Conservation (phyloP, 2,113 vertebrate species). For the Stigmatopora argus region DNA sequence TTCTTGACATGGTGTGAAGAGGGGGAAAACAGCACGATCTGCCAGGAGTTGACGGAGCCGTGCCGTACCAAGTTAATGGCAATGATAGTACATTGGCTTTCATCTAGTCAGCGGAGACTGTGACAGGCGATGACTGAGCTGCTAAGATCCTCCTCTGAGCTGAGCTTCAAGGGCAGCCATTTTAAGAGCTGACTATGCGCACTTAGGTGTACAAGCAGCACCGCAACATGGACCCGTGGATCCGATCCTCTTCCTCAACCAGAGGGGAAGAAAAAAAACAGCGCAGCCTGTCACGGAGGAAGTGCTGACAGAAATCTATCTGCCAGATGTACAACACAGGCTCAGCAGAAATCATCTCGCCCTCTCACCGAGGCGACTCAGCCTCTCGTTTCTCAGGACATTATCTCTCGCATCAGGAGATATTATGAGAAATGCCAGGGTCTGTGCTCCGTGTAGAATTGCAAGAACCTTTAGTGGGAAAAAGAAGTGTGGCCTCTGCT, state of each 20-base stretch:
- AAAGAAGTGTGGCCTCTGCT: slow-evolving; percentile 23
- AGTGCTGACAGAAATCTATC: slow-evolving; percentile 75
- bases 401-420: slow-evolving; percentile 48
- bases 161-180: slow-evolving; percentile 91
- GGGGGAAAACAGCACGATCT: slow-evolving; percentile 52
- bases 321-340: slow-evolving; percentile 69
- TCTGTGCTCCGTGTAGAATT: slow-evolving; percentile 13
- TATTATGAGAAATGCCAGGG: slow-evolving; percentile 27
- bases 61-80: slow-evolving; percentile 81
- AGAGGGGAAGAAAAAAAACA: slow-evolving; percentile 51
- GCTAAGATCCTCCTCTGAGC: slow-evolving; percentile 81
- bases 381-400: slow-evolving; percentile 53
- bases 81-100: slow-evolving; percentile 83
- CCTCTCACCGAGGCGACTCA: slow-evolving; percentile 41
- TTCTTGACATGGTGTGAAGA: slow-evolving; percentile 63
- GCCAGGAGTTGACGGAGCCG: slow-evolving; percentile 66
- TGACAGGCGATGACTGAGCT: slow-evolving; percentile 85
- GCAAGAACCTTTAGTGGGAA: slow-evolving; percentile 21
- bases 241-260: slow-evolving; percentile 75
- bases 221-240: slow-evolving; percentile 92
- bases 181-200: slow-evolving; percentile 81
- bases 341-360: slow-evolving; percentile 64
- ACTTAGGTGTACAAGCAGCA: slow-evolving; percentile 74
- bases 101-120: slow-evolving; percentile 84
- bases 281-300: slow-evolving; percentile 68